A percentile compares a stretch with the other conserved stretches of the same genome.
Conservation (phyloP, 1,140 invertebrate genomes). For the Apis dorsata region DNA sequence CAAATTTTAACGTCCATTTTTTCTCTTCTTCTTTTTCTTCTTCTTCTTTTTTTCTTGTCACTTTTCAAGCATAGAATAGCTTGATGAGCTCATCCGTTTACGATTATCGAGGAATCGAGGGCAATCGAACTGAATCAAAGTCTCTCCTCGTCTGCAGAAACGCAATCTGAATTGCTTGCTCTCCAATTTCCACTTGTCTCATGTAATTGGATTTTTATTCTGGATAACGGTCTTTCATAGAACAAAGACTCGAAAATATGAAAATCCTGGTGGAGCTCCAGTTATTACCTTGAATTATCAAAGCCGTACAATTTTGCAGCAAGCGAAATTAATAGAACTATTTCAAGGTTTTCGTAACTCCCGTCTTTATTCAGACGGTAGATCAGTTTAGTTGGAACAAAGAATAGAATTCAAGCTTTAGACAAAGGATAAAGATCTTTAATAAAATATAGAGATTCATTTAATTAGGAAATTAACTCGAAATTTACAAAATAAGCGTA, state of each 20-base stretch:
- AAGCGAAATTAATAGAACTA: neutral
- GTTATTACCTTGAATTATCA: neutral
- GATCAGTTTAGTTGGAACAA: neutral
- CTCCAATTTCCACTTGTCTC: slow-evolving; percentile 14
- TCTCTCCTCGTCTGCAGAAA: slow-evolving; percentile 1
- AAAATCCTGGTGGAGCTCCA: neutral
- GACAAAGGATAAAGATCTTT: neutral
- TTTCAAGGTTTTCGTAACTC: neutral
- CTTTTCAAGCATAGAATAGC: neutral
- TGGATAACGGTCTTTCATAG: neutral
- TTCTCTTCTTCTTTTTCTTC: neutral
- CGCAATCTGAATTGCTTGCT: slow-evolving; percentile 11
- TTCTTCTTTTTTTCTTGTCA: no score
- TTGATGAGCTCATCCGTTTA: neutral
- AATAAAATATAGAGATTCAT: neutral
- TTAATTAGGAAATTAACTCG: neutral
- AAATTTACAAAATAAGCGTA: neutral
- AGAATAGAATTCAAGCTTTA: neutral
- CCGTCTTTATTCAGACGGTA: neutral
- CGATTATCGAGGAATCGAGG: neutral
- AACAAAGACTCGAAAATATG: neutral
- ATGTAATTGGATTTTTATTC: slow-evolving; percentile 22
- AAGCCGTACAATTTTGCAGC: neutral
- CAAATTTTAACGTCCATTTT: neutral
- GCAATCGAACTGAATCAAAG: slow-evolving; percentile 12